Evolutionary conservation across 2,888 invertebrate genomes (phyloP).

Genomic region (Zaprionus obscuricornis): DNA sequence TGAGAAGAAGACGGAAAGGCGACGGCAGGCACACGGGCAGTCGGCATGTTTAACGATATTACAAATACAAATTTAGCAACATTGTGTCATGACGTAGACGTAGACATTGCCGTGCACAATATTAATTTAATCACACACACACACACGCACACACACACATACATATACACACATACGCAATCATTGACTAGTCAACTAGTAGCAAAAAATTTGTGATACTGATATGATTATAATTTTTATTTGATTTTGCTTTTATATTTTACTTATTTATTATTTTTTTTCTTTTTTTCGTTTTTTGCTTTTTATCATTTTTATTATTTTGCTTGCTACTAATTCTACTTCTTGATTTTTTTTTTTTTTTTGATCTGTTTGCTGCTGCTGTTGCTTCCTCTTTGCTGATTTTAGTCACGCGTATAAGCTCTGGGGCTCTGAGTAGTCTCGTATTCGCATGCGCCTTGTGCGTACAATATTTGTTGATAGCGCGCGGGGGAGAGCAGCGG

Average conservation of each 20-base stretch:
- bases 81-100: slow-evolving; percentile 39
- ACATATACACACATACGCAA: neutral
- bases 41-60: slow-evolving; percentile 15
- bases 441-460: too few species aligned
- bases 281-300: slow-evolving; percentile 4
- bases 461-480: too few species aligned
- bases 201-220: slow-evolving; percentile 43
- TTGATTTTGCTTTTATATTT: too few species aligned
- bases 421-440: too few species aligned
- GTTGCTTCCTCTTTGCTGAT: too few species aligned
- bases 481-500: too few species aligned
- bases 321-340: too few species aligned
- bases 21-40: too few species aligned
- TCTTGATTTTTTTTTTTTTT: too few species aligned
- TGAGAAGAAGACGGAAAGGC: slow-evolving; percentile 12
- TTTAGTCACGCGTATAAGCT: too few species aligned
- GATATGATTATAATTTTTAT: slow-evolving; percentile 62
- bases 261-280: slow-evolving; percentile 4
- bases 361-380: too few species aligned
- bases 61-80: slow-evolving; percentile 30
- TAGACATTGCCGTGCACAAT: slow-evolving; percentile 13
- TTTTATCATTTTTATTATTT: slow-evolving; percentile 10
- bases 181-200: too few species aligned
- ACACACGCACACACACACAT: slow-evolving; percentile 5
- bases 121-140: slow-evolving; percentile 1